Conservation (phyloP, 1,140 invertebrate species). For the Argopecten irradians region DNA sequence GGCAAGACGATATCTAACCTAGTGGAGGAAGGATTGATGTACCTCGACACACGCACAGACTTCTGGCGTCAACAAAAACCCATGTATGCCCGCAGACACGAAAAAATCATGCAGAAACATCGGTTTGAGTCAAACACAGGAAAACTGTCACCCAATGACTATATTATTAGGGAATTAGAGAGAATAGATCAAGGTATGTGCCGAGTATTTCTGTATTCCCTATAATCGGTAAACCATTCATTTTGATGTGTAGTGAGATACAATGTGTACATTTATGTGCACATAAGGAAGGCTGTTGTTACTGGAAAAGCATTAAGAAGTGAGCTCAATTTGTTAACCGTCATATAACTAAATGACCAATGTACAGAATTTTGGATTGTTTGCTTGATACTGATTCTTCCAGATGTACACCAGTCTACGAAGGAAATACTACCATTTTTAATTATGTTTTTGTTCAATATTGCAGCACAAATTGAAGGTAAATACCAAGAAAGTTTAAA, state of each 20-base stretch:
- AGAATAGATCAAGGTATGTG: constrained; percentile 73
- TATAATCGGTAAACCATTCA: neutral
- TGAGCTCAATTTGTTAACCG: too few species aligned
- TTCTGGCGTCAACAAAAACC: constrained; percentile 78
- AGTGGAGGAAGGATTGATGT: constrained; percentile 72
- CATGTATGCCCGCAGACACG: constrained; percentile 74
- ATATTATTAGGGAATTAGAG: constrained; percentile 73
- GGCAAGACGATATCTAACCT: constrained; percentile 66
- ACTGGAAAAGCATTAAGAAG: too few species aligned
- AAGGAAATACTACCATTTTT: neutral
- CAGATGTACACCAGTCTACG: neutral
- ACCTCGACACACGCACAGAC: constrained; percentile 75
- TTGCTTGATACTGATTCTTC: too few species aligned
- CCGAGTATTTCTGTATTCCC: neutral
- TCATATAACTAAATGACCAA: too few species aligned
- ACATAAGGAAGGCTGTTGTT: neutral
- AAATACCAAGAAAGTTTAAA: constrained; percentile 68
- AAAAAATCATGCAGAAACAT: constrained; percentile 50
- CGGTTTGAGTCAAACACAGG: constrained; percentile 45
- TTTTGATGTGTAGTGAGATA: neutral
- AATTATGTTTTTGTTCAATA: neutral
- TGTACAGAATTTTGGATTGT: too few species aligned
- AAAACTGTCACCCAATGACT: constrained; percentile 66
- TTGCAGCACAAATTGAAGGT: constrained; percentile 68
- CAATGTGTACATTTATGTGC: neutral